These are phyloP conservation scores for Drosophila navojoa DNA, from an alignment of 1,140 invertebrate genomes.

Conservation along the genomic window DNA sequence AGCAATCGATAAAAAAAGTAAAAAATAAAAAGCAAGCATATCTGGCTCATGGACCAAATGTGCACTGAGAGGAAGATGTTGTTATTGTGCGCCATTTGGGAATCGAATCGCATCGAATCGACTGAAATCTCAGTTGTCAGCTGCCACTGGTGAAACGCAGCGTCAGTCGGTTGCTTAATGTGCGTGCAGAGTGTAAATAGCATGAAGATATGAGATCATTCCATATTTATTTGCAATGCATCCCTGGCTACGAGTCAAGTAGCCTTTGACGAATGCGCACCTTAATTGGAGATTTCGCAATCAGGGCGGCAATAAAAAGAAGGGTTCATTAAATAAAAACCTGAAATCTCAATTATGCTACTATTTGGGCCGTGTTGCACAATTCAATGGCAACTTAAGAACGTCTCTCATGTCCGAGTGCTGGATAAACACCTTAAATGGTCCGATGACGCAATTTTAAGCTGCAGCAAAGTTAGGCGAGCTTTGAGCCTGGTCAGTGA, in stretches of 20 bases:
- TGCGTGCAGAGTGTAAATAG: background rate
- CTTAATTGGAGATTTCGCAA: slow-evolving; percentile 6
- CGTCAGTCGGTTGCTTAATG: background rate
- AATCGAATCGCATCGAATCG: slow-evolving; percentile 1
- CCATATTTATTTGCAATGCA: background rate
- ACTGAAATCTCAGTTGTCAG: slow-evolving; percentile 48
- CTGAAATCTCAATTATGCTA: slow-evolving; percentile 29
- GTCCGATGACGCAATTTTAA: slow-evolving; percentile 30
- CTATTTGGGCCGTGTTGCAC: slow-evolving; percentile 37
- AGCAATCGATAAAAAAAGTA: too few relatives aligned
- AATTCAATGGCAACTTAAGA: slow-evolving; percentile 66
- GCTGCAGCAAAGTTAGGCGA: slow-evolving; percentile 11
- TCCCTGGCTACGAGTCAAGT: background rate
- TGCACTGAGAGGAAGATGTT: slow-evolving; percentile 38
- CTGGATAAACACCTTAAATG: slow-evolving; percentile 60
- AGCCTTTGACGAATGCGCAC: slow-evolving; percentile 7
- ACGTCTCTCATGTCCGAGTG: slow-evolving; percentile 48
- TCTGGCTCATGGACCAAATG: slow-evolving; percentile 54
- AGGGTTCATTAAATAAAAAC: slow-evolving; percentile 70
- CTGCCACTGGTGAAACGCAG: slow-evolving; percentile 24
- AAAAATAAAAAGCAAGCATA: slow-evolving; percentile 6
- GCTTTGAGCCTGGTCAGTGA: slow-evolving; percentile 18
- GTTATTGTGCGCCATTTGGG: slow-evolving; percentile 15
- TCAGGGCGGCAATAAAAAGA: slow-evolving; percentile 12
- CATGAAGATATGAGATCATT: background rate